Base-by-base conservation (phyloP, 2,888 invertebrate species). In the Dasypogon diadema region DNA sequence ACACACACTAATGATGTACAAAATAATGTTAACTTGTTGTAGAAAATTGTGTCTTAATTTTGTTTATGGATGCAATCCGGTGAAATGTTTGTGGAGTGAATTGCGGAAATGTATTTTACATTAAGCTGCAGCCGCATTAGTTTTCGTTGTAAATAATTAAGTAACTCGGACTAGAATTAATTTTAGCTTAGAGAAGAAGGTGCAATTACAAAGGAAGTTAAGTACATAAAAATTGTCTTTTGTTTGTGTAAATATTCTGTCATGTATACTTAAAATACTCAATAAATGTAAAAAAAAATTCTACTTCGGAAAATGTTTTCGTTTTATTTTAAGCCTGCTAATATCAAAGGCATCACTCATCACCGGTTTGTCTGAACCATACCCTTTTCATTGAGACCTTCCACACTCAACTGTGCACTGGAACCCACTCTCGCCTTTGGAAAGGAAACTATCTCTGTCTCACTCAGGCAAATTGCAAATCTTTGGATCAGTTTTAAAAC, bases 1-100 rank as follows among this genome's bases (percentile, higher is more conserved):
- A 65, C n/a, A n/a, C n/a, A n/a, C n/a, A n/a, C n/a, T n/a, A n/a
- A 65, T 26, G 48, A 46, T 65, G 65, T 65, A 65, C 65, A 65
- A 65, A 51, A 65, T 65, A 65, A 42, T 65, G 65, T 65, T 65
- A 65, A 65, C 46, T 65, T 65, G 42, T 42, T 65, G 24, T 65
- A 65, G 48, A 65, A 65, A 65, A 14, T 18, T 46, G 14, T 65
- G n/a, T 21, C 16, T 21, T 48, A 8, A 2, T 46, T 10, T 22
- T 65, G 16, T 24, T 34, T 65, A 65, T 42, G 18, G 18, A 51
- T 42, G 16, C 18, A 18, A 8, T 16, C 18, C 18, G 51, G n/a
- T 51, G 2, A n/a, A 16, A 51, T 21, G 51, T n/a, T 51, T 51
- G 18, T 30, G 4, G 30, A 30, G n/a, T 30, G 8, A 30, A 5